A percentile compares a stretch with the other conserved stretches of the same genome.
Evolutionary conservation across 2,888 invertebrate species (phyloP).

Genomic region (Operophtera brumata): DNA sequence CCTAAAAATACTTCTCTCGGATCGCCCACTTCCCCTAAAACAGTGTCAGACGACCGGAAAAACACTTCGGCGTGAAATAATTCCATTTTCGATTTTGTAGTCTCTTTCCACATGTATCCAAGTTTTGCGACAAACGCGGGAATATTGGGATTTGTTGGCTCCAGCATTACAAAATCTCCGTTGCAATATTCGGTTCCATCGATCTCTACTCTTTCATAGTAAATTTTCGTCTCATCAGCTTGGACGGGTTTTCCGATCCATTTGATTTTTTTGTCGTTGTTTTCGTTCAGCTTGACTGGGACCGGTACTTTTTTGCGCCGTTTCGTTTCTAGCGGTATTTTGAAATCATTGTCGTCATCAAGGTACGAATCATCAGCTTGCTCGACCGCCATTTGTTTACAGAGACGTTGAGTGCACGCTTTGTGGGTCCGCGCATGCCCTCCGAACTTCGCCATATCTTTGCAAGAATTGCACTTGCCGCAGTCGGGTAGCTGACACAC

Average conservation of each 20-base stretch:
- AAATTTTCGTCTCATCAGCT: slow-evolving; percentile 75
- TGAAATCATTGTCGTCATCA: slow-evolving; percentile 78
- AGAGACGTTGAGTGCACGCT: slow-evolving; percentile 83
- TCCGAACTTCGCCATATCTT: slow-evolving; percentile 90
- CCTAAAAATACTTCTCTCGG: slow-evolving; percentile 87
- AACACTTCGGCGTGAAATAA: slow-evolving; percentile 89
- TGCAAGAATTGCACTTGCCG: slow-evolving; percentile 86
- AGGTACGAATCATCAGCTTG: slow-evolving; percentile 84
- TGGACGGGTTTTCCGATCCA: slow-evolving; percentile 83
- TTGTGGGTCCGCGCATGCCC: slow-evolving; percentile 84
- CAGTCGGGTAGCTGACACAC: slow-evolving; percentile 89
- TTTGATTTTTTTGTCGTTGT: slow-evolving; percentile 67
- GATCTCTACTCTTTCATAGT: slow-evolving; percentile 78
- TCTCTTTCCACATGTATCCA: slow-evolving; percentile 87
- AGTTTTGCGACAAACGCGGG: slow-evolving; percentile 85
- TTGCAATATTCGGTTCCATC: slow-evolving; percentile 76
- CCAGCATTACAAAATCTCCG: slow-evolving; percentile 87
- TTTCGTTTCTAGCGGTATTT: slow-evolving; percentile 46
- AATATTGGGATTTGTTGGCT: slow-evolving; percentile 83
- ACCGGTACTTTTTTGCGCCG: slow-evolving; percentile 62
- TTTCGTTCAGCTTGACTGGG: slow-evolving; percentile 68
- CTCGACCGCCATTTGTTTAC: slow-evolving; percentile 89
- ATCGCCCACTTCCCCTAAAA: slow-evolving; percentile 90
- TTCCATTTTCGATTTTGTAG: slow-evolving; percentile 64
- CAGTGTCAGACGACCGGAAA: slow-evolving; percentile 86